Conservation (phyloP, 2,113 vertebrate genomes). For the Hippocampus mohnikei region DNA sequence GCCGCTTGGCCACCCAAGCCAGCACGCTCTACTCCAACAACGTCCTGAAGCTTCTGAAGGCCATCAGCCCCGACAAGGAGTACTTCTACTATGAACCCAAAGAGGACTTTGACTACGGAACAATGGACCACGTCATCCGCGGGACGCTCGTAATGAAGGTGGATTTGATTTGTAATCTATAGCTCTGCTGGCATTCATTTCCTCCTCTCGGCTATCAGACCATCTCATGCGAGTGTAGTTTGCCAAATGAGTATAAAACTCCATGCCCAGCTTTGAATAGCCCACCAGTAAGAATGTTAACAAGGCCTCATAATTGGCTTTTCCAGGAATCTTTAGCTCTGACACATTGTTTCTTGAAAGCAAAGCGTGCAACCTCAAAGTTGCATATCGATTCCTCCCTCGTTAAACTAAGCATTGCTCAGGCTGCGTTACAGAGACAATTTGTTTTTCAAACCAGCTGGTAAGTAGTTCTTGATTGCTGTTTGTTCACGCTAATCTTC, state of each 20-base stretch:
- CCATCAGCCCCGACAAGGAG: slow-evolving; percentile 79
- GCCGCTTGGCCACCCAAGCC: slow-evolving; percentile 80
- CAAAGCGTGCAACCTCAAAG: slow-evolving; percentile 43
- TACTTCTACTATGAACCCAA: slow-evolving; percentile 79
- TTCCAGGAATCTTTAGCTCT: slow-evolving; percentile 45
- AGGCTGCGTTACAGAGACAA: slow-evolving; percentile 43
- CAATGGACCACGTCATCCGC: slow-evolving; percentile 75
- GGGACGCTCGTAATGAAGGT: slow-evolving; percentile 77
- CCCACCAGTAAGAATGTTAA: slow-evolving; percentile 47
- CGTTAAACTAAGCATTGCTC: slow-evolving; percentile 44
- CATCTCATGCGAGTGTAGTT: slow-evolving; percentile 24
- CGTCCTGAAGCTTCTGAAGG: slow-evolving; percentile 85
- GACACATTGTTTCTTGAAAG: slow-evolving; percentile 56
- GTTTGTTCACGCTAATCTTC: slow-evolving; percentile 47
- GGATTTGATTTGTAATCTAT: slow-evolving; percentile 24
- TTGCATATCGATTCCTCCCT: slow-evolving; percentile 49
- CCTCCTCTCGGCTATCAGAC: slow-evolving; percentile 20
- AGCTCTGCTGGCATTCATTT: slow-evolving; percentile 17
- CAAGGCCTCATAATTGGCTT: slow-evolving; percentile 50
- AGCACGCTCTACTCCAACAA: slow-evolving; percentile 83
- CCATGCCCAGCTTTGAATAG: slow-evolving; percentile 33
- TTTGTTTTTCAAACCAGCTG: slow-evolving; percentile 43
- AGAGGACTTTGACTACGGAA: slow-evolving; percentile 76
- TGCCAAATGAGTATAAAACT: slow-evolving; percentile 36
- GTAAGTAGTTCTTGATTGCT: slow-evolving; percentile 52